phyloP scores from a whole-genome alignment of 2,113 vertebrate species.

The Bungarus multicinctus region DNA sequence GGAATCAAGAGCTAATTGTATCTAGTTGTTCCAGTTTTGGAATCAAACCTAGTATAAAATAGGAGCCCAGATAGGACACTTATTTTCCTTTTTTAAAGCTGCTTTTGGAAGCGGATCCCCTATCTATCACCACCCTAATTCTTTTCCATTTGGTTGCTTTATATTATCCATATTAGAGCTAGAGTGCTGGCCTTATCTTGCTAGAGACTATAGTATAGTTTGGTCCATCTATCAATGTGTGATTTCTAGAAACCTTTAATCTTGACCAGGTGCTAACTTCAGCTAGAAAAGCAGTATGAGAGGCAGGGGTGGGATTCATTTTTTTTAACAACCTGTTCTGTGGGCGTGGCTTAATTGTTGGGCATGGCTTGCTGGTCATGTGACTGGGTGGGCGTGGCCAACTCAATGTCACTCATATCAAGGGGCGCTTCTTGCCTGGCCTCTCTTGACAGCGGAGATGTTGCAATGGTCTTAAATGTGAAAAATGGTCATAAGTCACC shows the following conservation, averaged over 20 bases:
- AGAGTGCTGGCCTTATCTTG: constrained; percentile 49
- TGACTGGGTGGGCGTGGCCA: too few relatives aligned
- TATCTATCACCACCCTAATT: too few relatives aligned
- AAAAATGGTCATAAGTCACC: too few relatives aligned
- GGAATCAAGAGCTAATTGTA: neutral
- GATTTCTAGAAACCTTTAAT: constrained; percentile 62
- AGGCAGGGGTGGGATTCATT: too few relatives aligned
- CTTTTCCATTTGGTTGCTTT: constrained; percentile 36
- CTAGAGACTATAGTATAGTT: constrained; percentile 52
- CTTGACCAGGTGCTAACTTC: constrained; percentile 59
- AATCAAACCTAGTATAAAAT: neutral
- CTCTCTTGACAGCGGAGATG: too few relatives aligned
- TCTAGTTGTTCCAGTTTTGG: neutral
- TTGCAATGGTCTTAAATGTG: too few relatives aligned
- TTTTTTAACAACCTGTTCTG: too few relatives aligned
- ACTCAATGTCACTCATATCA: too few relatives aligned
- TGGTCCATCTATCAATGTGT: constrained; percentile 58
- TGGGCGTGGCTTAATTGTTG: too few relatives aligned
- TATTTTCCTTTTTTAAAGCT: neutral
- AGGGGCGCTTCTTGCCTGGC: too few relatives aligned
- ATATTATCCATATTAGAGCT: constrained; percentile 9
- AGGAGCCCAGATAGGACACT: neutral
- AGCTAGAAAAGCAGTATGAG: constrained; percentile 49
- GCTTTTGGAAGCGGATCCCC: neutral
- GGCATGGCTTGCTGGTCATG: too few relatives aligned